These are phyloP conservation scores for Pseudomyrmex cubaensis DNA, from an alignment of 1,140 invertebrate species.

Conservation along the genomic window DNA sequence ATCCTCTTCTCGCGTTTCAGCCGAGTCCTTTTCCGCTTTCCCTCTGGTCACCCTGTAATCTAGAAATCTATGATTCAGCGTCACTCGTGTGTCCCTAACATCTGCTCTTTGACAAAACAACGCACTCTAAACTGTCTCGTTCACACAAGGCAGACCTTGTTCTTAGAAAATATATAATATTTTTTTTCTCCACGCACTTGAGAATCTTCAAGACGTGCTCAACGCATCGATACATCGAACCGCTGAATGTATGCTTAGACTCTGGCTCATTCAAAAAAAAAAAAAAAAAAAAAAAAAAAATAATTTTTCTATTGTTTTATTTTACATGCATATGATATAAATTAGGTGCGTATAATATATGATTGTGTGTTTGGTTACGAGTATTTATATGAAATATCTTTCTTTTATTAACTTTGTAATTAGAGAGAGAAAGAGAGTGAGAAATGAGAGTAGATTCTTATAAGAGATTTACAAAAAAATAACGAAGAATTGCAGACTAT, in stretches of 20 bases:
- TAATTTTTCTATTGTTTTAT: no score
- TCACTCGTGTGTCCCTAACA: conserved; percentile 77
- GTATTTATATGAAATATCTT: not conserved
- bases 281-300: not conserved
- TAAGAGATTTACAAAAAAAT: not conserved
- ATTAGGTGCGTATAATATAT: no score
- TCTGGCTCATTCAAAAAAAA: conserved; percentile 1
- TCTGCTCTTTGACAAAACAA: conserved; percentile 71
- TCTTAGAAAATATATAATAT: conserved; percentile 68
- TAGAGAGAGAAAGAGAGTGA: not conserved
- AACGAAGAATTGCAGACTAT: not conserved
- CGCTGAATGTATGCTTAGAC: conserved; percentile 12
- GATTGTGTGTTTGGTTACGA: not conserved
- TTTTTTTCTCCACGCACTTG: conserved; percentile 55
- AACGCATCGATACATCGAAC: not conserved
- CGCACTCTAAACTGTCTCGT: conserved; percentile 69
- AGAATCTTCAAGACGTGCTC: conserved; percentile 12
- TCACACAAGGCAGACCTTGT: conserved; percentile 71
- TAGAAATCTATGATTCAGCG: conserved; percentile 80
- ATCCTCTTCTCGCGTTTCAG: conserved; percentile 65
- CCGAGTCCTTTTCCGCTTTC: conserved; percentile 67
- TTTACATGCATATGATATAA: no score
- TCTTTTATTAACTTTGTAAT: not conserved
- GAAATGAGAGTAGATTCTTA: not conserved
- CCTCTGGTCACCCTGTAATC: conserved; percentile 75